Percentiles rank a stretch among this genome's conserved stretches.
Evolutionary conservation across 2,113 vertebrate genomes (phyloP).

Genomic region (Trochalopteron elliotii): DNA sequence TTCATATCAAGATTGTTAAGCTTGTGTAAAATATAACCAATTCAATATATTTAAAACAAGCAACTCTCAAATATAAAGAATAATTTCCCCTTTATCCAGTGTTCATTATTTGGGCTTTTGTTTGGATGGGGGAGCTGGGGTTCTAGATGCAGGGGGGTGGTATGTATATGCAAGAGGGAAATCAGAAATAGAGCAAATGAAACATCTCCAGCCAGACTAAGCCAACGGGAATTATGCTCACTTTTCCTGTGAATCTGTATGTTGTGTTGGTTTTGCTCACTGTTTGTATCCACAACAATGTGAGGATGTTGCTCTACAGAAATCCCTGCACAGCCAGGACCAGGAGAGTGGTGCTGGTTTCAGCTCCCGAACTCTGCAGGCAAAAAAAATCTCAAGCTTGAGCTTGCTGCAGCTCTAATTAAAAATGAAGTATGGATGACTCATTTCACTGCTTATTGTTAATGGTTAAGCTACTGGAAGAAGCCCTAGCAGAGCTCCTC

Average conservation of each 20-base stretch:
- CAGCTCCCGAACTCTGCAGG: conserved; percentile 14
- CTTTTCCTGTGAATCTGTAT: neutral
- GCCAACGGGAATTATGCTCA: neutral
- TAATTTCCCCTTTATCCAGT: neutral
- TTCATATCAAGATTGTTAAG: neutral
- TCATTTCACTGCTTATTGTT: conserved; percentile 42
- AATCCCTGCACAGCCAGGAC: neutral
- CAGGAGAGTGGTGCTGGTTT: neutral
- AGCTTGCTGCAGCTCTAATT: conserved; percentile 34
- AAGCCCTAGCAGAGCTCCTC: neutral
- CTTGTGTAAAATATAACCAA: neutral
- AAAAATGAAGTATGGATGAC: conserved; percentile 46
- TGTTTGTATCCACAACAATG: conserved; percentile 3
- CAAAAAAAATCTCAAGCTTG: neutral
- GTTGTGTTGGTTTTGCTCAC: neutral
- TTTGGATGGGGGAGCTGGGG: rapidly evolving
- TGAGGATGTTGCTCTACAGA: neutral
- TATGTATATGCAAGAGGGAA: neutral
- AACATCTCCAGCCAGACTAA: neutral
- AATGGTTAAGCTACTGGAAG: conserved; percentile 49
- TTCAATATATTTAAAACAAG: neutral
- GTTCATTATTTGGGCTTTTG: neutral
- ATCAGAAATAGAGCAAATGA: neutral
- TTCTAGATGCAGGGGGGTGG: neutral
- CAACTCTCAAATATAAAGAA: neutral